Conservation (phyloP, 2,797 vertebrate species). For the Holocentrus rufus region DNA sequence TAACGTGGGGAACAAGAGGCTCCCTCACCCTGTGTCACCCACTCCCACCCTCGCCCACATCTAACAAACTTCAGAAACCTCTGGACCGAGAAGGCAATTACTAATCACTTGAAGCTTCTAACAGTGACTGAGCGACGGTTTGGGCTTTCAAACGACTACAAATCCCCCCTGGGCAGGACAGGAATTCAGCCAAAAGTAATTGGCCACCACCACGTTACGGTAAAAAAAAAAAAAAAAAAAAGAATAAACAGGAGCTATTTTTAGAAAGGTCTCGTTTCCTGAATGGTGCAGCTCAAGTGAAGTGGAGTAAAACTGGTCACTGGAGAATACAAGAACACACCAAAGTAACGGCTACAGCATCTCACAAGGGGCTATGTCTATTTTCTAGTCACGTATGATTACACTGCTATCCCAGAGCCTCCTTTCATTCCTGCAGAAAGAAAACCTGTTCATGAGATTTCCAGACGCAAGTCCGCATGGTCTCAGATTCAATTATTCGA, state of each 20-base stretch:
- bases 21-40: background rate
- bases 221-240: slow-evolving; percentile 57
- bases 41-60: background rate
- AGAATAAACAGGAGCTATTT: slow-evolving; percentile 58
- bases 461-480: background rate
- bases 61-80: slow-evolving; percentile 31
- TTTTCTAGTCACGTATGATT: slow-evolving; percentile 46
- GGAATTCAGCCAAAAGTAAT: slow-evolving; percentile 55
- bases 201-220: slow-evolving; percentile 42
- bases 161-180: slow-evolving; percentile 24
- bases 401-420: slow-evolving; percentile 14
- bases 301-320: slow-evolving; percentile 48
- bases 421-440: slow-evolving; percentile 30
- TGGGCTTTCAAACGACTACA: slow-evolving; percentile 21
- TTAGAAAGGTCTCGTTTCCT: slow-evolving; percentile 65
- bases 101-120: slow-evolving; percentile 36
- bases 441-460: slow-evolving; percentile 25
- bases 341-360: slow-evolving; percentile 29
- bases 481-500: slow-evolving; percentile 43
- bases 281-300: slow-evolving; percentile 34
- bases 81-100: slow-evolving; percentile 30
- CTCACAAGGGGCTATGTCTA: slow-evolving; percentile 34
- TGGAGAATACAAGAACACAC: slow-evolving; percentile 44
- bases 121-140: slow-evolving; percentile 25
- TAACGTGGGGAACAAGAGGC: slow-evolving; percentile 1